phyloP scores from a whole-genome alignment of 2,888 invertebrate species.

The Allygus modestus region DNA sequence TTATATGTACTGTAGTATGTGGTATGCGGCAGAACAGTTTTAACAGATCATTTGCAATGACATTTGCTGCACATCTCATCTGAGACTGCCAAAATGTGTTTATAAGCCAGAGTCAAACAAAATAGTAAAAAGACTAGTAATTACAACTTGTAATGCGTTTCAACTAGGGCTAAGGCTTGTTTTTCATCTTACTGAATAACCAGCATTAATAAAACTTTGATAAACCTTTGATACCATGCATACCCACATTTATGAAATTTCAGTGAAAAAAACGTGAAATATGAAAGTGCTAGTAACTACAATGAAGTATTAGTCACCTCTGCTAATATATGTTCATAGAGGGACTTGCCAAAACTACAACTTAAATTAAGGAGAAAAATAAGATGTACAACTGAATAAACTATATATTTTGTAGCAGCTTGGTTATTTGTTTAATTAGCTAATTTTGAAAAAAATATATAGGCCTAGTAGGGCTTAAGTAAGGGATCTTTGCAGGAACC shows the following conservation, averaged over 20 bases:
- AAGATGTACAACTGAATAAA: background rate
- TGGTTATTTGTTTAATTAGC: background rate
- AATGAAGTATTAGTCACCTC: constrained; percentile 43
- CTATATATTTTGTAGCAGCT: background rate
- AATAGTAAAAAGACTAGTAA: no score
- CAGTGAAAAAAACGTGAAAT: background rate
- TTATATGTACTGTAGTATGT: no score
- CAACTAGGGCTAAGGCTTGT: no score
- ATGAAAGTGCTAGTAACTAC: background rate
- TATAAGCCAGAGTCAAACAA: no score
- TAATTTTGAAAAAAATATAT: no score
- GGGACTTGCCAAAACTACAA: constrained; percentile 36
- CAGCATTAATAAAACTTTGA: background rate
- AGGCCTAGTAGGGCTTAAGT: no score
- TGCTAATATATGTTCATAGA: constrained; percentile 58
- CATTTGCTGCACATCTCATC: no score
- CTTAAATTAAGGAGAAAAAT: background rate
- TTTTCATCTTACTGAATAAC: background rate
- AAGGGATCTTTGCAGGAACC: no score
- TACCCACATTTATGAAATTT: background rate
- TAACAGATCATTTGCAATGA: no score
- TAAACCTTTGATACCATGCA: background rate
- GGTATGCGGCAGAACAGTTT: no score
- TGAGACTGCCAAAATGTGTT: no score
- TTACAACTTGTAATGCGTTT: no score